Base-by-base conservation (phyloP, 1,140 invertebrate species). In the Aphidius gifuensis region DNA sequence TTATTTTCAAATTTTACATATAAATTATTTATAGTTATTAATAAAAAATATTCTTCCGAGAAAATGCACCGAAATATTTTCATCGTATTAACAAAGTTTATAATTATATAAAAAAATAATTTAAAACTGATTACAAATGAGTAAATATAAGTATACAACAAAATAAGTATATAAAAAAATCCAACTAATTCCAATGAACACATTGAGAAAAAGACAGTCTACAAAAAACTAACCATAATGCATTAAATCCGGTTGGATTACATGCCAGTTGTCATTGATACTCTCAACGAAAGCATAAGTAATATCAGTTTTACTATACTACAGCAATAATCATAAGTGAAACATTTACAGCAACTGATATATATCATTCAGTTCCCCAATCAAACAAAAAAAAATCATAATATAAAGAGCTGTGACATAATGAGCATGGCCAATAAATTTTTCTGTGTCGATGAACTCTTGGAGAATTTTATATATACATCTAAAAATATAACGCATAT, bases 131-230 rank as follows among this genome's bases (percentile, higher is more conserved):
- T 23, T 23, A 23, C 23, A 23, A 23, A 23, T 23, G 23, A 23
- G 23, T 23, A 23, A 23, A 23, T 23, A 23, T 23, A 47, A n/a
- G n/a, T 11, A 47, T n/a, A n/a, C n/a, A n/a, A n/a, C n/a, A n/a
- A n/a, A 47, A 3, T 9, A 51, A 7, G 40, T n/a, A 57, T 23
- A 42, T 23, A 58, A 46, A 44, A 39, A 48, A 59, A n/a, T 63
- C 62, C 61, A 55, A 73, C 73, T 58, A 74, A 49, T 43, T 69
- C 71, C 2, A 71, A 71, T 1, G 71, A 73, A 44, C 61, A 68
- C 58, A 74, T 65, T 21, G 71, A 65, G 58, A 73, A 74, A 45
- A 74, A 70, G 9, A 70, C 69, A 6, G 66, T 62, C 0, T 71
- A 23, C 73, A 5, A 74, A 47, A 49, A 74, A 73, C 56, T 69